Percentiles rank a stretch among this genome's conserved stretches.
Conservation (phyloP, 2,888 invertebrate genomes). For the Lamellibrachia satsuma region DNA sequence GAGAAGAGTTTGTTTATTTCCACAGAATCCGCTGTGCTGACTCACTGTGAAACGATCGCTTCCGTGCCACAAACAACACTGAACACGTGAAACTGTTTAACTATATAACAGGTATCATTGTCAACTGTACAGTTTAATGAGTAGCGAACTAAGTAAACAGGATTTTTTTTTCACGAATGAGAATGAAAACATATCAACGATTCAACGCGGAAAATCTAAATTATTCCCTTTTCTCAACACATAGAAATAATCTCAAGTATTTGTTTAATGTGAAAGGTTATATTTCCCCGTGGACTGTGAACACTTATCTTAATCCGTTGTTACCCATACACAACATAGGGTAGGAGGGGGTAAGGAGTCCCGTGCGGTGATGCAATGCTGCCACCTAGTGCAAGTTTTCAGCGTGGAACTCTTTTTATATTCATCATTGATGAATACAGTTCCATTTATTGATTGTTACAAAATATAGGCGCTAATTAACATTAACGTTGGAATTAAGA, state of each 20-base stretch:
- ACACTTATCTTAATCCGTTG: neutral
- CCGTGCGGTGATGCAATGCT: too few relatives aligned
- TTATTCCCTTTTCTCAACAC: neutral
- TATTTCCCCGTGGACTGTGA: neutral
- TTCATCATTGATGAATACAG: too few relatives aligned
- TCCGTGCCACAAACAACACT: neutral
- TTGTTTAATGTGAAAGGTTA: neutral
- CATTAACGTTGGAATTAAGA: too few relatives aligned
- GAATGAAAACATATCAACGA: too few relatives aligned
- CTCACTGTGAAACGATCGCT: neutral
- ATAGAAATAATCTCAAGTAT: neutral
- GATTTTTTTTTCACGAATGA: too few relatives aligned
- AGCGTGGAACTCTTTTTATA: too few relatives aligned
- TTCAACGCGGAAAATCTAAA: too few relatives aligned
- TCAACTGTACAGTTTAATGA: neutral
- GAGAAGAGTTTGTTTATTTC: neutral
- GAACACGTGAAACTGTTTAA: neutral
- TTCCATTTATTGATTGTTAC: too few relatives aligned
- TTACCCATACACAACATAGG: neutral
- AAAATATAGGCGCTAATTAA: too few relatives aligned
- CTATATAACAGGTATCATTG: neutral
- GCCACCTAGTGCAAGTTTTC: too few relatives aligned
- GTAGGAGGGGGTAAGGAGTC: too few relatives aligned
- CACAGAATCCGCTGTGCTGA: neutral
- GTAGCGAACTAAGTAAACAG: too few relatives aligned